Conservation (phyloP, 2,113 vertebrate genomes). For the Nymphicus hollandicus region DNA sequence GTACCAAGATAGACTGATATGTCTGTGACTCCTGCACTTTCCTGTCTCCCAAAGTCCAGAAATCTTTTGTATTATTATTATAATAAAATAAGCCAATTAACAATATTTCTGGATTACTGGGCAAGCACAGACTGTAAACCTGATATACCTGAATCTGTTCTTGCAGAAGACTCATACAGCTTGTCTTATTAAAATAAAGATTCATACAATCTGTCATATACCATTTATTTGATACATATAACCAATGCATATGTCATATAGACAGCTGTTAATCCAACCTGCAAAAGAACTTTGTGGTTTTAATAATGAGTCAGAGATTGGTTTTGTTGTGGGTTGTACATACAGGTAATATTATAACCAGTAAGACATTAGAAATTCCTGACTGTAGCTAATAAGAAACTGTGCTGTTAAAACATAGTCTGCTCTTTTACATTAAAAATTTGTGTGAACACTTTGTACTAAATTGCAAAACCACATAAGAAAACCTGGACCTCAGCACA, state of each 20-base stretch:
- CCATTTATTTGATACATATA: background rate
- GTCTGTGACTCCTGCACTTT: background rate
- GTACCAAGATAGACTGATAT: background rate
- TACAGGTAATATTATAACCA: background rate
- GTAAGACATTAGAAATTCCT: background rate
- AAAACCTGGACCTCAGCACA: background rate
- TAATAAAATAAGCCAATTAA: background rate
- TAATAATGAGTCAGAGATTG: background rate
- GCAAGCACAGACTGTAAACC: background rate
- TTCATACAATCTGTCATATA: background rate
- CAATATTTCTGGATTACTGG: background rate
- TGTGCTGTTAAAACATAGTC: background rate
- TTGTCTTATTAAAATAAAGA: background rate
- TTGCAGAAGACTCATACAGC: background rate
- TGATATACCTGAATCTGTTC: background rate
- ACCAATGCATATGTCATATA: background rate
- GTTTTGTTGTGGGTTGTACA: background rate
- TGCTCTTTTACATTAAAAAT: background rate
- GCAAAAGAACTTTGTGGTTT: background rate
- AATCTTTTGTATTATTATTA: background rate
- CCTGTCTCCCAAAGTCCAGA: background rate
- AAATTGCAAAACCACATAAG: conserved; percentile 18
- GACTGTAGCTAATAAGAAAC: background rate
- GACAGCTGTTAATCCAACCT: background rate
- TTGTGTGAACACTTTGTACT: background rate